Conservation (phyloP, 2,113 vertebrate genomes). For the Tachysurus fulvidraco region DNA sequence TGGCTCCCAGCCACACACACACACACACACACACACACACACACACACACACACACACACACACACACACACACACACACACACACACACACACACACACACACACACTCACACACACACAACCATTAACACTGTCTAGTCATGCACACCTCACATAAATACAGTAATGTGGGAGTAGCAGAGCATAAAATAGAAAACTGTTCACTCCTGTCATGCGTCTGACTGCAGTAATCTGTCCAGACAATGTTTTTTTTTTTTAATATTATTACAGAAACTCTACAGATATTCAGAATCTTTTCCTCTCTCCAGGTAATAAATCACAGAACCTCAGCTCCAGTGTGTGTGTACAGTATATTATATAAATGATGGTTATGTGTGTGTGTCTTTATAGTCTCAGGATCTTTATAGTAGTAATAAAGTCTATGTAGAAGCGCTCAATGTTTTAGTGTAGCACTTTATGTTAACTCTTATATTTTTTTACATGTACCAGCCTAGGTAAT, state of each 20-base stretch:
- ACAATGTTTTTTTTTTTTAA: background rate
- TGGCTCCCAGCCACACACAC: conserved; percentile 4
- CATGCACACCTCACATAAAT: background rate
- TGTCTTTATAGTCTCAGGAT: background rate
- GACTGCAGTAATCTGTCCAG: background rate
- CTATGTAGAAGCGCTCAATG: background rate
- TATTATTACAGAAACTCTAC: background rate
- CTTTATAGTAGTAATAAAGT: background rate
- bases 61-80: conserved; percentile 28
- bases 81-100: conserved; percentile 18
- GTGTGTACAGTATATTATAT: background rate
- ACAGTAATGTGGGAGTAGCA: background rate
- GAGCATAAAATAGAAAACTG: conserved; percentile 19
- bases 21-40: background rate
- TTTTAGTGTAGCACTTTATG: background rate
- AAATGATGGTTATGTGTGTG: background rate
- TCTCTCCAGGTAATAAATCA: background rate
- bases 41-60: background rate
- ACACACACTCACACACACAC: conserved; percentile 4
- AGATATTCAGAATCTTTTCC: background rate
- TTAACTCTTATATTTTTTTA: background rate
- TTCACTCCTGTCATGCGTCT: background rate
- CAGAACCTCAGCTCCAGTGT: background rate
- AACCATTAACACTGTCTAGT: background rate
- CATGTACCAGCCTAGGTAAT: background rate